Percentiles rank a stretch among this genome's conserved stretches.
Conservation (phyloP, 2,113 vertebrate genomes). For the Morphnarchus princeps region DNA sequence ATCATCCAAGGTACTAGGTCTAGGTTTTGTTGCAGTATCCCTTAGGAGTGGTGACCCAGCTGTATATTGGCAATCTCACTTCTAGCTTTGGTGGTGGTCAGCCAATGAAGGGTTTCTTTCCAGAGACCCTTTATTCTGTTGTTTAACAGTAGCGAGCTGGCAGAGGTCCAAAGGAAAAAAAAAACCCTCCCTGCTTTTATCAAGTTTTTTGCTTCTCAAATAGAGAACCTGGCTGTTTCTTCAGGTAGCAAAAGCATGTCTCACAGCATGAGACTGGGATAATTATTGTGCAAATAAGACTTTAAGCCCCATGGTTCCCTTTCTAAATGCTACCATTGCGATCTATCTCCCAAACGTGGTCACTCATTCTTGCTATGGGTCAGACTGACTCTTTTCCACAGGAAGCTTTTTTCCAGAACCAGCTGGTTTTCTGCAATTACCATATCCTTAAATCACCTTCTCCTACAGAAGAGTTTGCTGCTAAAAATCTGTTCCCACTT, state of each 20-base stretch:
- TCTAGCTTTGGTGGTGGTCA: not conserved
- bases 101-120: not conserved
- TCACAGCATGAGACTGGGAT: not conserved
- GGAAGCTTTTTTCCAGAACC: not conserved
- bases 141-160: not conserved
- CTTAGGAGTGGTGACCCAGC: not conserved
- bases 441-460: not conserved
- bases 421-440: not conserved
- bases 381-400: not conserved
- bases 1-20: not conserved
- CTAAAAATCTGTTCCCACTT: not conserved
- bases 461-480: not conserved
- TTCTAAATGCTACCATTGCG: not conserved
- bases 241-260: not conserved
- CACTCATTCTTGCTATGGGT: not conserved
- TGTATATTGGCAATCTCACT: not conserved
- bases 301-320: not conserved
- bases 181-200: not conserved
- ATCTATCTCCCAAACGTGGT: fast-evolving
- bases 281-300: not conserved
- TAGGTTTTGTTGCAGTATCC: not conserved
- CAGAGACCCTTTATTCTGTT: not conserved
- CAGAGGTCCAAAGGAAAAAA: not conserved
- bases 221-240: not conserved
- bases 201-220: not conserved